A percentile compares a stretch with the other conserved stretches of the same genome.
phyloP scores from a whole-genome alignment of 2,797 vertebrate genomes.

The Anas bahamensis region DNA sequence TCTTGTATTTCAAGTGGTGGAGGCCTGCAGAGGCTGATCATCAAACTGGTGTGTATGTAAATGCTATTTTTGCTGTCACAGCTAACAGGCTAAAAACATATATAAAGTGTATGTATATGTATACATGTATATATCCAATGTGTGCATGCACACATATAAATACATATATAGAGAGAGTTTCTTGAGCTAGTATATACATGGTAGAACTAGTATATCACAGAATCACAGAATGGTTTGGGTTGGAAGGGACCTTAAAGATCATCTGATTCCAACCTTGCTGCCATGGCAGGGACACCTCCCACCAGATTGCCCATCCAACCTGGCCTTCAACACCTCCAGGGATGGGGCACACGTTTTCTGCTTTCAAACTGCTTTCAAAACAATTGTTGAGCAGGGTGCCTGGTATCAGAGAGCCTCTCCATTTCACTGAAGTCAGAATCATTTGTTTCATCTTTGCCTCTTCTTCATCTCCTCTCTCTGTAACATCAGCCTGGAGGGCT shows the following conservation, averaged over 20 bases:
- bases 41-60: background rate
- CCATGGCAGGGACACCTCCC: no score
- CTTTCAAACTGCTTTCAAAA: background rate
- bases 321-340: no score
- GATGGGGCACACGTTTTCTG: background rate
- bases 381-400: background rate
- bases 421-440: background rate
- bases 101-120: background rate
- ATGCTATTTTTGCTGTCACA: background rate
- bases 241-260: no score
- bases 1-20: background rate
- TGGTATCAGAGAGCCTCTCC: background rate
- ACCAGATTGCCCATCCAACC: no score
- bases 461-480: background rate
- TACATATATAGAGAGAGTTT: background rate
- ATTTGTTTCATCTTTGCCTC: background rate
- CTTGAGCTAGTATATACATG: no score
- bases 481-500: background rate
- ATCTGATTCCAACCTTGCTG: no score
- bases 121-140: fast-evolving
- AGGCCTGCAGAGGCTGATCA: background rate
- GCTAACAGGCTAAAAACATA: background rate
- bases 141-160: background rate
- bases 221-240: no score
- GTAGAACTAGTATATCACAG: no score